Evolutionary conservation across 1,140 invertebrate species (phyloP).

Genomic region (Brevipalpus yothersi): DNA sequence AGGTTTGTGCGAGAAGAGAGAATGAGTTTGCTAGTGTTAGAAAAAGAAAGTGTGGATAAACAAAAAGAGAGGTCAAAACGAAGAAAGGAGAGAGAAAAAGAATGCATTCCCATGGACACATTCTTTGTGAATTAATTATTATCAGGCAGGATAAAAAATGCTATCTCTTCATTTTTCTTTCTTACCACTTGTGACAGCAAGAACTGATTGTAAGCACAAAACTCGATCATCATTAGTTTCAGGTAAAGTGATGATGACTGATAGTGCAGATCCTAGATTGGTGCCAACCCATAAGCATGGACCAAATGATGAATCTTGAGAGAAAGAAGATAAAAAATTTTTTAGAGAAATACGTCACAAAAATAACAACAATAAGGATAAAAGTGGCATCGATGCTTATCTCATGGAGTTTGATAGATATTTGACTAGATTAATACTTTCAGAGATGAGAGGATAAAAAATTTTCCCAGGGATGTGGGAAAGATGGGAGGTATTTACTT

Average conservation of each 20-base stretch:
- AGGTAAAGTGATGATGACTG: slow-evolving; percentile 62
- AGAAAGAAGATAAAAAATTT: background rate
- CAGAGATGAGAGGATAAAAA: too few species aligned
- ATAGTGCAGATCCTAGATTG: slow-evolving; percentile 75
- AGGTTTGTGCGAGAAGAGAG: too few species aligned
- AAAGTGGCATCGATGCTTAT: too few species aligned
- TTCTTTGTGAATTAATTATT: background rate
- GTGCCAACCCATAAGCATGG: slow-evolving; percentile 89
- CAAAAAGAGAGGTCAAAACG: slow-evolving; percentile 2
- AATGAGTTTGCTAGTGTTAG: too few species aligned
- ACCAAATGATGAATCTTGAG: slow-evolving; percentile 41
- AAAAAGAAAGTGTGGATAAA: background rate
- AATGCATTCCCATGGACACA: background rate
- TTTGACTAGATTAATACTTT: too few species aligned
- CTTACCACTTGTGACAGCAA: slow-evolving; percentile 64
- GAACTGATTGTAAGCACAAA: slow-evolving; percentile 46
- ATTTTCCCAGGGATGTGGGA: too few species aligned
- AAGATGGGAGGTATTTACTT: too few species aligned
- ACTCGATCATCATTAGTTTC: slow-evolving; percentile 43
- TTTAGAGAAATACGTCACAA: too few species aligned
- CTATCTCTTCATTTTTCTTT: slow-evolving; percentile 2
- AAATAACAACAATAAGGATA: too few species aligned
- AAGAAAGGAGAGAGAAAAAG: background rate
- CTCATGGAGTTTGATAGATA: too few species aligned
- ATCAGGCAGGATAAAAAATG: background rate